Base-by-base conservation (phyloP, 2,113 vertebrate species). In the Sphyrna mokarran region DNA sequence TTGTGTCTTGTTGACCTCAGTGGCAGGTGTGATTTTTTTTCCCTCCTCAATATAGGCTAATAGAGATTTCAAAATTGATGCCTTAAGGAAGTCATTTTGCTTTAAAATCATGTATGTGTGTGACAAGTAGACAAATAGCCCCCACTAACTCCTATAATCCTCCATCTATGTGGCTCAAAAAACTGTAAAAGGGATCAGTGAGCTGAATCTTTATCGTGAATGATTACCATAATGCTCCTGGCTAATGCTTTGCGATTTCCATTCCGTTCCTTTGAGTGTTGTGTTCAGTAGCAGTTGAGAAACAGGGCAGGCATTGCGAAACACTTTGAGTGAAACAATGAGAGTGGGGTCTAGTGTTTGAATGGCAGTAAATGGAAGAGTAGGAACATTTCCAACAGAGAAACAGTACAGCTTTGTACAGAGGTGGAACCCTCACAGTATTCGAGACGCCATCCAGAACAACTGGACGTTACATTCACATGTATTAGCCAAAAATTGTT, bases 111-210 rank as follows among this genome's bases (percentile, higher is more conserved):
- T 54, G 94, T 54, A 95, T 54, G 68, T 33, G 43, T 95, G 94
- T 95, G 94, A 95, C 94, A 95, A 54, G 94, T 14, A 95, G 40
- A 95, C 94, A 95, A 95, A 95, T 72, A 68, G 40, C 23, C 69
- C 94, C 69, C 69, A 72, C 26, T 43, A 95, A 43, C 69, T 72
- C n/a, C 40, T 95, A 72, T 95, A 95, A 95, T 95, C 69, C 68
- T 8, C 40, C 40, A 76, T 95, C 94, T 72, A 70, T 72, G 94
- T 70, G 94, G 66, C 26, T 95, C 48, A 72, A 95, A 76, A 33
- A 63, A 48, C 11, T 54, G 26, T 76, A 72, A 76, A 95, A 95
- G 94, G 43, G 68, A 95, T 54, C 69, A 95, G 94, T 95, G 94
- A 95, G 94, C 70, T 95, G 94, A 29, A 70, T 70, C 66, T 95